Conservation (phyloP, 2,888 invertebrate genomes). For the Diabrotica balteata region DNA sequence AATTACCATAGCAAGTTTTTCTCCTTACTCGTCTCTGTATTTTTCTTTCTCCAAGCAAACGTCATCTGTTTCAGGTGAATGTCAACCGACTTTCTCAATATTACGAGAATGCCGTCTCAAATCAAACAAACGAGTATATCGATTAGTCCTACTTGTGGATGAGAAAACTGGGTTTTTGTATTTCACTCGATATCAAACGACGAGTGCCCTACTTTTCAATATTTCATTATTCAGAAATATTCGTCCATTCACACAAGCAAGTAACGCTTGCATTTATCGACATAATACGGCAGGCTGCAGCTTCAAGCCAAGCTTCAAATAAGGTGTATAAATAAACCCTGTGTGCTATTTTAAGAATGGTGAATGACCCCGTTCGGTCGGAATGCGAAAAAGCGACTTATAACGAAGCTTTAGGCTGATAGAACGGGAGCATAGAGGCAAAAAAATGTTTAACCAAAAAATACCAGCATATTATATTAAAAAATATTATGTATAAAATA, state of each 20-base stretch:
- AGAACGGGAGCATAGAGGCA: background rate
- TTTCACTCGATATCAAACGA: constrained; percentile 16
- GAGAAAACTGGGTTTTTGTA: constrained; percentile 19
- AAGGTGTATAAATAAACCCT: constrained; percentile 35
- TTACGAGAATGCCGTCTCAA: constrained; percentile 12
- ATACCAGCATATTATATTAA: no score
- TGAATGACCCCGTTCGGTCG: constrained; percentile 41
- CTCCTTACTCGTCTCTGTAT: no score
- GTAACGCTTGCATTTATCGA: constrained; percentile 25
- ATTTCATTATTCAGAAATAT: constrained; percentile 29
- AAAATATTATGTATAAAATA: no score
- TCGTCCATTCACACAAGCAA: constrained; percentile 10
- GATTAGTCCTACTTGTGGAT: constrained; percentile 21
- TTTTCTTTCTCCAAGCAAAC: no score
- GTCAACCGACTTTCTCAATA: constrained; percentile 12
- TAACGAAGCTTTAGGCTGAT: constrained; percentile 15
- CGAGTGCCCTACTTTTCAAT: constrained; percentile 25
- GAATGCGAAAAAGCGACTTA: constrained; percentile 10
- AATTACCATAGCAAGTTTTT: no score
- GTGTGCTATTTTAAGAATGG: constrained; percentile 40
- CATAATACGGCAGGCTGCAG: constrained; percentile 33
- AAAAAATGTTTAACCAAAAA: no score
- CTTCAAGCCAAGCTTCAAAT: constrained; percentile 24
- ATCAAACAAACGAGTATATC: constrained; percentile 19
- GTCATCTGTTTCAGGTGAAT: constrained; percentile 14